Evolutionary conservation across 2,113 vertebrate species (phyloP).

Genomic region (Butastur rufipennis): DNA sequence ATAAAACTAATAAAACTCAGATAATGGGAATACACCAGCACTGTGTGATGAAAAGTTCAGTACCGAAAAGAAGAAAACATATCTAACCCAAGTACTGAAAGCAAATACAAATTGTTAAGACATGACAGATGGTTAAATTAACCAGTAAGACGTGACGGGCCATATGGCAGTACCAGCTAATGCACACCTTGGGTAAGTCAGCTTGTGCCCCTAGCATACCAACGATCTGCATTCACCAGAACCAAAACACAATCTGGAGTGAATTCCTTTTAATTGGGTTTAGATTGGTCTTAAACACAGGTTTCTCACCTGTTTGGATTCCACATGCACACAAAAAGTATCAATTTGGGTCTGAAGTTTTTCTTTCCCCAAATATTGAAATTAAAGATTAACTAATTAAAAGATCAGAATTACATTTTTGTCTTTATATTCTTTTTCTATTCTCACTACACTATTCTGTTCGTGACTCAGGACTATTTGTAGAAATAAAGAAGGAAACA

Average conservation of each 20-base stretch:
- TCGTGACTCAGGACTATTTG: rapidly evolving
- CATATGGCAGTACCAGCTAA: slow-evolving; percentile 47
- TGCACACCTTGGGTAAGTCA: background rate
- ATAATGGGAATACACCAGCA: background rate
- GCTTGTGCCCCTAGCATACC: background rate
- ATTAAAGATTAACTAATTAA: background rate
- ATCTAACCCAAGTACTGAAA: background rate
- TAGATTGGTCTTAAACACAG: background rate
- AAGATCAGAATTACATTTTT: background rate
- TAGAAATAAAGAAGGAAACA: background rate
- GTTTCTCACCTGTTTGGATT: background rate
- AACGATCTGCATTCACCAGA: background rate
- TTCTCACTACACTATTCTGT: background rate
- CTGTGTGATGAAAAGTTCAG: background rate
- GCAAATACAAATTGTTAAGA: background rate
- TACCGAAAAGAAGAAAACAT: background rate
- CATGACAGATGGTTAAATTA: slow-evolving; percentile 59
- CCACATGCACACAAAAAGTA: background rate
- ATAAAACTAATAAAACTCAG: background rate
- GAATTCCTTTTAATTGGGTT: background rate
- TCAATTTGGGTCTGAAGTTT: background rate
- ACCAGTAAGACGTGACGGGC: background rate
- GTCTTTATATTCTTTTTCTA: background rate
- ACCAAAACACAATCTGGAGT: background rate
- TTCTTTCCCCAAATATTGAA: background rate